Evolutionary conservation across 2,113 vertebrate species (phyloP).

Genomic region (Craseonycteris thonglongyai): DNA sequence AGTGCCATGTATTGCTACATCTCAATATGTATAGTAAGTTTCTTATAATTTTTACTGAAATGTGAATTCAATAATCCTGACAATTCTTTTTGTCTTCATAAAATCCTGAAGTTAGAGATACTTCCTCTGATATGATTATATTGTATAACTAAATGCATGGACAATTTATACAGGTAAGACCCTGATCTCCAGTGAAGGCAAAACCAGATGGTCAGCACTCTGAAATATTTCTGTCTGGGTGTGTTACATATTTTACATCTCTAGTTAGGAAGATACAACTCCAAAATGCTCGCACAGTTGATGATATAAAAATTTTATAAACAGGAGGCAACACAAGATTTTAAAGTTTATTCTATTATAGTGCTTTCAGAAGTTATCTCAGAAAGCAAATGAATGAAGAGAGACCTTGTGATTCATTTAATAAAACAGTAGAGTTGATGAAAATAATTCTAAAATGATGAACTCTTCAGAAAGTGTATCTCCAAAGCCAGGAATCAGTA

Average conservation of each 20-base stretch:
- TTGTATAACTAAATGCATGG: background rate
- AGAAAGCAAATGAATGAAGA: background rate
- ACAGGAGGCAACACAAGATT: background rate
- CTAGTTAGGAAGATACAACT: background rate
- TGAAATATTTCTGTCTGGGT: background rate
- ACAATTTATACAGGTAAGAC: background rate
- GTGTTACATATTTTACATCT: background rate
- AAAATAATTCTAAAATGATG: background rate
- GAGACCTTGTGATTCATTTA: slow-evolving; percentile 7
- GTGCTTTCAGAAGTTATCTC: background rate
- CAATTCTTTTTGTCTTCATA: background rate
- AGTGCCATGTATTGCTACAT: background rate
- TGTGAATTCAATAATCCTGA: background rate
- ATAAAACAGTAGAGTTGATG: background rate
- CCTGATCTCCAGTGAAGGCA: background rate
- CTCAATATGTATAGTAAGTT: background rate
- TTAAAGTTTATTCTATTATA: background rate
- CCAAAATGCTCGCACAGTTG: background rate
- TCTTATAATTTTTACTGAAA: background rate
- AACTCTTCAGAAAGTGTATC: background rate
- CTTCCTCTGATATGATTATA: background rate
- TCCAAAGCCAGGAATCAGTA: background rate
- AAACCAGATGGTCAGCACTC: background rate
- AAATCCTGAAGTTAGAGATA: background rate
- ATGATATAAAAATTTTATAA: background rate